These are phyloP conservation scores for Montipora cactus DNA, from an alignment of 64 coral and sea anemone species.

Conservation along the genomic window DNA sequence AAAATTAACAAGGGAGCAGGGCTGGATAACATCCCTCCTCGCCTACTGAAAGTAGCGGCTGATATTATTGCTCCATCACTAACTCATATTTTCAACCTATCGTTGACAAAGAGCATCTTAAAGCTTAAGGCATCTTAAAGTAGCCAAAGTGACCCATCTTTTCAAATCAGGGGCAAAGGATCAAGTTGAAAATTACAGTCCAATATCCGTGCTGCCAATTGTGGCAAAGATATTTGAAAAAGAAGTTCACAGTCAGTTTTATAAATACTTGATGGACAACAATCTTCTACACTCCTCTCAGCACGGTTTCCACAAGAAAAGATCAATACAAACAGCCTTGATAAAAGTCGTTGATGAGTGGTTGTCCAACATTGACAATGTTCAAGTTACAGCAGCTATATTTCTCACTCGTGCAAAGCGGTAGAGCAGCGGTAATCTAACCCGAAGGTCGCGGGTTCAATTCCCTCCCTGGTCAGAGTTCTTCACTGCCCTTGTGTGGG, in stretches of 20 bases:
- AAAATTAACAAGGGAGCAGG: not conserved
- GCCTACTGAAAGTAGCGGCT: no score
- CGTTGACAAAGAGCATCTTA: conserved; percentile 13
- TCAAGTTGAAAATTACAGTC: conserved; percentile 30
- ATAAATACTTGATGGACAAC: no score
- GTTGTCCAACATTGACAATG: not conserved
- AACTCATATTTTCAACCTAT: not conserved
- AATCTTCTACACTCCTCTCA: no score
- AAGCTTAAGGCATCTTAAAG: not conserved
- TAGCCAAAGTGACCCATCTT: conserved; percentile 33
- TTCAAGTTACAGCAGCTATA: not conserved
- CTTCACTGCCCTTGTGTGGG: no score
- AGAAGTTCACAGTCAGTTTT: no score
- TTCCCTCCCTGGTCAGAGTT: no score
- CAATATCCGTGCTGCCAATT: conserved; percentile 19
- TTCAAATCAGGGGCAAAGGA: conserved; percentile 37
- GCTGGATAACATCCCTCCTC: no score
- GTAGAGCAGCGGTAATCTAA: no score
- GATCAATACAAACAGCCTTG: not conserved
- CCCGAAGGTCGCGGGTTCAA: no score
- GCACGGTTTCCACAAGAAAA: not conserved
- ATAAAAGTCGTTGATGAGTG: not conserved
- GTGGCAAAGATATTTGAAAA: conserved; percentile 3
- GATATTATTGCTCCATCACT: conserved; percentile 9
- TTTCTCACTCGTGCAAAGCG: not conserved